Evolutionary conservation across 2,888 invertebrate genomes (phyloP).

Genomic region (Tricholauxania praeusta): DNA sequence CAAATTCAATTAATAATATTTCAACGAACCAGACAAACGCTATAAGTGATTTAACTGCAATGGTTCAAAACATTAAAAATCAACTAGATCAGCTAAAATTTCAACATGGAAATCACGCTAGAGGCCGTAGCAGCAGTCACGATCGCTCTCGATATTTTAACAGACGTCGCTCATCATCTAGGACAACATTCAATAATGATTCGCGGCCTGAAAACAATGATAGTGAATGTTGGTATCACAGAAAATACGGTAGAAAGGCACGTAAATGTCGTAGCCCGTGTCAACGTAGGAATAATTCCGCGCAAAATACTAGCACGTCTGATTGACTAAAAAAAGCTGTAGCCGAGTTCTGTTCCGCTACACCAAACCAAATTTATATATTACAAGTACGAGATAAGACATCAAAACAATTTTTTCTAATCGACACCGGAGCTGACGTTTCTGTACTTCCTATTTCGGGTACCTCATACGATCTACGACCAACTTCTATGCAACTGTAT

Average conservation of each 20-base stretch:
- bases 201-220: not conserved
- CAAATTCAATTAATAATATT: too few relatives aligned
- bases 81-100: too few relatives aligned
- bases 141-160: too few relatives aligned
- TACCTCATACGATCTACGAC: not conserved
- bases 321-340: too few relatives aligned
- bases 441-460: conserved; percentile 22
- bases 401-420: conserved; percentile 13
- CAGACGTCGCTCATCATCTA: not conserved
- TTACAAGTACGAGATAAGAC: conserved; percentile 5
- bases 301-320: conserved; percentile 33
- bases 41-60: too few relatives aligned
- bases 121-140: too few relatives aligned
- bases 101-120: too few relatives aligned
- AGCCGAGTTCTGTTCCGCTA: too few relatives aligned
- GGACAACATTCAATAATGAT: too few relatives aligned
- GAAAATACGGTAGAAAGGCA: not conserved
- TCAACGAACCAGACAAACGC: too few relatives aligned
- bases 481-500: conserved; percentile 10
- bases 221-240: not conserved
- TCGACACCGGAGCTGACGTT: conserved; percentile 30
- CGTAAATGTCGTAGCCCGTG: conserved; percentile 5
- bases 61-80: too few relatives aligned
- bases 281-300: not conserved
- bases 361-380: too few relatives aligned